Evolutionary conservation across 2,888 invertebrate genomes (phyloP), one percentile per base, ranked within the genome.

Genomic region (Lampropteryx suffumata): DNA sequence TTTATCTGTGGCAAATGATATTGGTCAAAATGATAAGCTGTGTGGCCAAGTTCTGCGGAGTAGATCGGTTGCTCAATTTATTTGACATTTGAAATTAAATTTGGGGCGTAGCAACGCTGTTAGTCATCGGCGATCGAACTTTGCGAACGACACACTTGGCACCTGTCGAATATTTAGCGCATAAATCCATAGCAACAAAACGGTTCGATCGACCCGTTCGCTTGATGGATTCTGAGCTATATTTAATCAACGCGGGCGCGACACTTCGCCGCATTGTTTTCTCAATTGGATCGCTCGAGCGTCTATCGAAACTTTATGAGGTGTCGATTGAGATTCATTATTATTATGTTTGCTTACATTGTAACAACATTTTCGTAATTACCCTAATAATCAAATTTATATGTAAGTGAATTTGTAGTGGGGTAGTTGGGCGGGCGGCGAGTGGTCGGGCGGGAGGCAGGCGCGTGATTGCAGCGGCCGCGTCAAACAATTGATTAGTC

Each of bases 401-500:
- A 49, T 52, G 41, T 47, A 35, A 39, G 28, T 12, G 11, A 49
- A 51, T 46, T 27, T 39, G 42, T 49, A 39, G 44, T 45, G 30
- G 44, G 37, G 40, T 50, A 36, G 52, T 33, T 34, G 54, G 55
- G 57, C 53, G 54, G 50, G 37, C 34, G 57, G 58, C 14, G 53
- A 53, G 13, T 51, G 47, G 69, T 59, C 32, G 62, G 61, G 44
- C 65, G 1, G 68, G 66, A 66, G 67, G 62, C 61, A 65, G 70
- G 79, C 79, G 76, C 84, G 85, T 89, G 89, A 89, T 89, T 89
- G 88, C 86, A 76, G 69, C 73, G 84, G 85, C 85, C 87, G 85
- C 88, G 87, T 88, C 90, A 89, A 90, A 89, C 90, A 90, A 89
- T 89, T 90, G 90, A 89, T 90, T 90, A 90, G 89, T 88, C 83